phyloP scores from a whole-genome alignment of 2,888 invertebrate genomes.

The Diaperis boleti region DNA sequence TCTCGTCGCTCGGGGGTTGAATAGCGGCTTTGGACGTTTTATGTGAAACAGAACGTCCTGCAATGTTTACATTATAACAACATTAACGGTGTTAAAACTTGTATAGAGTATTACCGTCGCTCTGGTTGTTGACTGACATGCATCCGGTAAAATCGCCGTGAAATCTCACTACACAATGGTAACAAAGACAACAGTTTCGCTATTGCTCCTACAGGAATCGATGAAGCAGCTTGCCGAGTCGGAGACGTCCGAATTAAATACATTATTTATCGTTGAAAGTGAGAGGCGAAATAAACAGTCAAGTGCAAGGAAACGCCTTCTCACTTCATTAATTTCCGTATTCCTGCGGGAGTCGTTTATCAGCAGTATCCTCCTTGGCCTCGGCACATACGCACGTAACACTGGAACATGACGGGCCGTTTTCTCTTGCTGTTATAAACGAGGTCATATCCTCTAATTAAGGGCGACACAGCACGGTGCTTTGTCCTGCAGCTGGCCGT shows the following conservation, averaged over 20 bases:
- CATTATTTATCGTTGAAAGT: slow-evolving; percentile 24
- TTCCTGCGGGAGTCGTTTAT: slow-evolving; percentile 34
- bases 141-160: background rate
- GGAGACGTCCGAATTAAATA: slow-evolving; percentile 31
- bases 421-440: slow-evolving; percentile 30
- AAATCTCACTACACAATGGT: background rate
- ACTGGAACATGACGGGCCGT: slow-evolving; percentile 21
- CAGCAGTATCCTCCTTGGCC: slow-evolving; percentile 32
- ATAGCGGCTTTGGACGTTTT: background rate
- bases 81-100: too few species aligned
- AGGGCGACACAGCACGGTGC: slow-evolving; percentile 19
- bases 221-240: slow-evolving; percentile 14
- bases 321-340: slow-evolving; percentile 39
- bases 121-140: too few species aligned
- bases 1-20: slow-evolving; percentile 15
- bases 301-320: slow-evolving; percentile 19
- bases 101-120: too few species aligned
- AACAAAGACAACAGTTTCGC: slow-evolving; percentile 8
- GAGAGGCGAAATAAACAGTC: slow-evolving; percentile 23
- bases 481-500: slow-evolving; percentile 25
- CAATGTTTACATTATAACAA: too few species aligned
- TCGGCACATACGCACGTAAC: slow-evolving; percentile 27
- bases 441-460: slow-evolving; percentile 33
- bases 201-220: slow-evolving; percentile 16
- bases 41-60: slow-evolving; percentile 6